Evolutionary conservation across 2,888 invertebrate species (phyloP), one percentile per base, ranked within the genome.

Genomic region (Platycheirus rosarum): DNA sequence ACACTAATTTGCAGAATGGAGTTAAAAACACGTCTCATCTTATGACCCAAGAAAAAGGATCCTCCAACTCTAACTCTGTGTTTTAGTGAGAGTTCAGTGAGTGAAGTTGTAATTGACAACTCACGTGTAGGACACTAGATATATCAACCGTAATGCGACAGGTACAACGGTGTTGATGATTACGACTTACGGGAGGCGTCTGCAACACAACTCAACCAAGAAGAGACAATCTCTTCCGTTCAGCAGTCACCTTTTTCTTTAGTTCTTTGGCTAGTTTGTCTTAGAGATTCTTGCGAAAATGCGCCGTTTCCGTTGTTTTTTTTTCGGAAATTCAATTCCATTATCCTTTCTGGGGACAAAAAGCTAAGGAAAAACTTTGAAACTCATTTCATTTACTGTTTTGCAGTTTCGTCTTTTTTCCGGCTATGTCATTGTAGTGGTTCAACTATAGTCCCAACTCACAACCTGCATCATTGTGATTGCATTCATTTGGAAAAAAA

Each of bases 281-380:
- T 0, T 16, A 16, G 16, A 11, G 7, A 8, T 37, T 4, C 13
- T 2, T 55, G 32, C 11, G 0, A 0, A 11, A 26, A 16, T 29
- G 29, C 32, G 16, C n/a, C 48, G 29, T 35, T 63, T 57, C 13
- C 23, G 65, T 46, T 74, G 74, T 63, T 63, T 53, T 79, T 79
- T 62, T 75, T 70, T n/a, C n/a, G n/a, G 76, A 66, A 70, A 80
- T 70, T 80, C 76, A 80, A 80, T 80, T 75, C 65, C 60, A 76
- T 80, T 80, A 48, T 69, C 57, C 60, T 60, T 40, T 57, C 3
- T 11, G 57, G 29, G 62, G 66, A 62, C 53, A 60, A 14, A 57
- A 65, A 57, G 55, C 16, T 57, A 11, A 23, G 11, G 37, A 51
- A 65, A 75, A 65, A 75, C 57, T 65, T 76, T 55, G 74, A 42